phyloP scores from a whole-genome alignment of 2,113 vertebrate species.

The Polyodon spathula region DNA sequence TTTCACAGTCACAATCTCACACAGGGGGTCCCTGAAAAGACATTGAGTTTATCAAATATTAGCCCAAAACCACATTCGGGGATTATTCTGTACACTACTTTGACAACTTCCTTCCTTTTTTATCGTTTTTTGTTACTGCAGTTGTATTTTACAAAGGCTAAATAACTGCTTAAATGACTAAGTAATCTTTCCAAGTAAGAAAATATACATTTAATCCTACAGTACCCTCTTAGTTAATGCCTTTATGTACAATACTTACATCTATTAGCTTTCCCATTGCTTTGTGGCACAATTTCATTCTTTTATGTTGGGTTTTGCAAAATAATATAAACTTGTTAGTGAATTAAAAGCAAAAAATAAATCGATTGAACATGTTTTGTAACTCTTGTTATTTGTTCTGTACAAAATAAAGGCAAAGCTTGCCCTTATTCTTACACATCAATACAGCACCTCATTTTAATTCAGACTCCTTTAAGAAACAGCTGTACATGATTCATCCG shows the following conservation, averaged over 20 bases:
- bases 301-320: conserved; percentile 4
- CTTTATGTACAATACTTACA: conserved; percentile 2
- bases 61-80: too few species aligned
- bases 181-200: neutral
- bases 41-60: too few species aligned
- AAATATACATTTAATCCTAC: neutral
- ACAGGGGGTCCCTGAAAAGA: too few species aligned
- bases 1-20: too few species aligned
- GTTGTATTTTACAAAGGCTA: neutral
- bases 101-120: too few species aligned
- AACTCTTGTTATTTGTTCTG: too few species aligned
- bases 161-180: neutral
- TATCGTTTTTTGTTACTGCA: neutral
- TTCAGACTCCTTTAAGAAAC: conserved; percentile 72
- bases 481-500: conserved; percentile 84
- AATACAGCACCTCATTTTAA: conserved; percentile 66
- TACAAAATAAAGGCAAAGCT: conserved; percentile 33
- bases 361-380: too few species aligned
- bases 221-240: neutral
- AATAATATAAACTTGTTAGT: conserved; percentile 1
- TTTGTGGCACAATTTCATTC: neutral
- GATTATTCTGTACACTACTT: too few species aligned
- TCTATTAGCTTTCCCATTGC: neutral
- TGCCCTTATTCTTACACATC: conserved; percentile 51
- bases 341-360: too few species aligned